These are phyloP conservation scores for Apaloderma vittatum DNA, from an alignment of 2,113 vertebrate species.

Conservation along the genomic window DNA sequence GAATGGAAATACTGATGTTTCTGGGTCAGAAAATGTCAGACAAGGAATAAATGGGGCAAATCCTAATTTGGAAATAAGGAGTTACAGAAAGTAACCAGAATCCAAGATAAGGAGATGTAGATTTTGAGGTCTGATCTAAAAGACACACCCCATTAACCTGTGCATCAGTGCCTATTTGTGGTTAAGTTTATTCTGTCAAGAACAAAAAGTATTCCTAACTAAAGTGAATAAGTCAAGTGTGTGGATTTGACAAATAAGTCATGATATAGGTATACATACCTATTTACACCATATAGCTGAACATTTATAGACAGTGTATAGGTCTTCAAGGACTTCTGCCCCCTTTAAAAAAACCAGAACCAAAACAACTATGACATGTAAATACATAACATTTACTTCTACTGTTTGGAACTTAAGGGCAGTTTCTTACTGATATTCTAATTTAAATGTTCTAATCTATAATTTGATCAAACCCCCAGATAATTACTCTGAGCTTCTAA, in stretches of 20 bases:
- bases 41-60: neutral
- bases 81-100: neutral
- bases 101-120: neutral
- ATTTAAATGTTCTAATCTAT: neutral
- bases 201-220: neutral
- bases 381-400: neutral
- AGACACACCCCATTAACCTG: neutral
- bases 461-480: neutral
- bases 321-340: neutral
- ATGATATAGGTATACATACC: neutral
- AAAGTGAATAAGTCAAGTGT: neutral
- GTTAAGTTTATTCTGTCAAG: neutral
- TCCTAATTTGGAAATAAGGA: neutral
- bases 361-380: neutral
- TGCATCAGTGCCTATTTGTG: neutral
- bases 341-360: neutral
- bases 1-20: slow-evolving; percentile 31
- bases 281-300: neutral
- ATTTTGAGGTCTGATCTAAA: neutral
- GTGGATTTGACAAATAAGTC: neutral
- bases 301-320: neutral
- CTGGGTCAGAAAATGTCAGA: neutral
- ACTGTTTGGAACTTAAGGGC: neutral
- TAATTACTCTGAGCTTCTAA: neutral
- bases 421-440: neutral